Evolutionary conservation across 2,113 vertebrate species (phyloP).

Genomic region (Balaenoptera acutorostrata): DNA sequence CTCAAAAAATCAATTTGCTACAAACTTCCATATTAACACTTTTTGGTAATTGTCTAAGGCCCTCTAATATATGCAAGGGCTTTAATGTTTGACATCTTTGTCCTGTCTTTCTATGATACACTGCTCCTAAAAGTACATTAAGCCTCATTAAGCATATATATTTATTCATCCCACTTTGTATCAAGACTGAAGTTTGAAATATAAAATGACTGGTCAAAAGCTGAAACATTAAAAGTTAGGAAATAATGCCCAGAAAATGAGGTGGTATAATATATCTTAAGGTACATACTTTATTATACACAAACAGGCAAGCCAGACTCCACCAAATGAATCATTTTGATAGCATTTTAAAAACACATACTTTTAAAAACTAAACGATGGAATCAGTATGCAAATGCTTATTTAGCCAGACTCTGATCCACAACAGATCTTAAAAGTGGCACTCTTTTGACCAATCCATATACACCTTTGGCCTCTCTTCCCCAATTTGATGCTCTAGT

Average conservation of each 20-base stretch:
- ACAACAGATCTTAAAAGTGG: background rate
- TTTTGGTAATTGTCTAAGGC: slow-evolving; percentile 18
- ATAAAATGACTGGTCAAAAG: background rate
- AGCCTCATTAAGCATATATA: background rate
- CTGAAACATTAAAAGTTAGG: slow-evolving; percentile 22
- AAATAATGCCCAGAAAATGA: slow-evolving; percentile 62
- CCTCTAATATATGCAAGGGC: background rate
- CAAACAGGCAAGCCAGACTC: slow-evolving; percentile 23
- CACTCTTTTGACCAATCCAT: background rate
- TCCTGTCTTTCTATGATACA: background rate
- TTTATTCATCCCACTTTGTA: background rate
- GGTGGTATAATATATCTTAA: slow-evolving; percentile 24
- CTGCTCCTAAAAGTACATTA: slow-evolving; percentile 29
- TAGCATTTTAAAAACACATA: slow-evolving; percentile 36
- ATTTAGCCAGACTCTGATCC: background rate
- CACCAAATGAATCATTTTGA: slow-evolving; percentile 28
- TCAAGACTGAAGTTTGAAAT: slow-evolving; percentile 20
- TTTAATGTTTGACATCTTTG: background rate
- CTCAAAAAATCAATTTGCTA: slow-evolving; percentile 4
- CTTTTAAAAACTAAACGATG: slow-evolving; percentile 7
- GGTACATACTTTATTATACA: slow-evolving; percentile 38
- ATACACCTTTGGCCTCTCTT: background rate
- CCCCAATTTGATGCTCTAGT: background rate
- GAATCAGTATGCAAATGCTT: background rate
- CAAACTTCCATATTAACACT: slow-evolving; percentile 18